Base-by-base conservation (phyloP, 2,888 invertebrate species). In the Dolomedes plantarius region DNA sequence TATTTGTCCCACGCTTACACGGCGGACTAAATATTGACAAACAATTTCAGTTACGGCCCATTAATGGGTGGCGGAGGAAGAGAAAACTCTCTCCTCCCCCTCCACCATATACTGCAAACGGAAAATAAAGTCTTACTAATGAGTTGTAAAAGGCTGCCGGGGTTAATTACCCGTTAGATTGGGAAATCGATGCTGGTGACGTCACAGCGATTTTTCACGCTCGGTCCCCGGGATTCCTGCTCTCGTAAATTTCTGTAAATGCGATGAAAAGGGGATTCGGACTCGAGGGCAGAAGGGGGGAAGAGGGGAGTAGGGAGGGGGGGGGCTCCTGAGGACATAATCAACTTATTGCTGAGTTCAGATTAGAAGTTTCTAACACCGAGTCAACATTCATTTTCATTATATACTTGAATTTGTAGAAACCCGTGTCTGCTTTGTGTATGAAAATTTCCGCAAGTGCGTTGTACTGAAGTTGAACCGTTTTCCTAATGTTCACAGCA, bases 91-190 rank as follows among this genome's bases (percentile, higher is more conserved):
- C 41, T 19, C 13, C 0, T 31, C 13, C 23, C 68, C 39, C 68
- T 11, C 19, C 41, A 6, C 69, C 41, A 41, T 9, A 28, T 28
- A 31, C 19, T 32, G 67, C 31, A 31, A 28, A 32, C 28, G 67
- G 62, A 71, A 69, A 71, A 71, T 72, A 77, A 62, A 46, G 71
- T 32, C 65, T 77, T 56, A 36, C 36, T 73, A 85, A 77, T 77
- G 83, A 85, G 77, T 76, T 83, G 76, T 76, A 76, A 83, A 83
- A 83, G 75, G 71, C 71, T 68, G 76, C 31, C 31, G 36, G 77
- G 73, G 72, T 67, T 85, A 85, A 85, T 85, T 85, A 85, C 56
- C 83, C 83, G 72, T 73, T 72, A 85, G 83, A 83, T 83, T 83
- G 76, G 64, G 83, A 77, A 85, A 85, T 85, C 83, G 83, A 85